Percentiles rank a stretch among this genome's conserved stretches.
phyloP scores from a whole-genome alignment of 2,113 vertebrate genomes.

The Pseudolaguvia tuberculata region DNA sequence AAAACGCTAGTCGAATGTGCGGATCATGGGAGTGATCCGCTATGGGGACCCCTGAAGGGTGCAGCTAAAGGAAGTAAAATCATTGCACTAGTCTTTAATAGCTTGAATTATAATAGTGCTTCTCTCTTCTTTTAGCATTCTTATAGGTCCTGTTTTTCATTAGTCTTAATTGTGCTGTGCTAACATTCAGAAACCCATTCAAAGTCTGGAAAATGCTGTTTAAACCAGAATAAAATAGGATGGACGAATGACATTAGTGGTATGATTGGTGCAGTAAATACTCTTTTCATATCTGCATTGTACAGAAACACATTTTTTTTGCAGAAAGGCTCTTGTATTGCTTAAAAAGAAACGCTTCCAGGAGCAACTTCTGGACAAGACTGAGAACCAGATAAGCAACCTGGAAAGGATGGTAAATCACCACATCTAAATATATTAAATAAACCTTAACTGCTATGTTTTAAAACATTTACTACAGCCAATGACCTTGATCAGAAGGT shows the following conservation, averaged over 20 bases:
- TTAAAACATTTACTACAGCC: not conserved
- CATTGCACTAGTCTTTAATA: not conserved
- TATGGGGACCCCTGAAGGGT: too few relatives aligned
- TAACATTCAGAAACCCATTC: not conserved
- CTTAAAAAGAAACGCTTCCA: slow-evolving; percentile 94
- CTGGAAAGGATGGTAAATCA: slow-evolving; percentile 86
- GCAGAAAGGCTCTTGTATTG: slow-evolving; percentile 83
- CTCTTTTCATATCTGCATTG: not conserved
- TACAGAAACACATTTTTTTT: slow-evolving; percentile 6
- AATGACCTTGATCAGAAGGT: not conserved
- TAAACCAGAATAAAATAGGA: not conserved
- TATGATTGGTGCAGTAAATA: too few relatives aligned
- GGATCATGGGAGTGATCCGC: too few relatives aligned
- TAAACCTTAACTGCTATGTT: not conserved
- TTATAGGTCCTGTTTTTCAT: not conserved
- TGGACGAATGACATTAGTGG: not conserved
- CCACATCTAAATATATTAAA: not conserved
- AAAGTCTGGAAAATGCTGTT: not conserved
- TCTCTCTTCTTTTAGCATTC: not conserved
- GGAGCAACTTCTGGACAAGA: slow-evolving; percentile 88
- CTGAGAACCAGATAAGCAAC: slow-evolving; percentile 91
- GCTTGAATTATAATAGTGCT: not conserved
- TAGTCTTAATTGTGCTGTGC: not conserved
- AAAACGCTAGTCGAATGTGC: too few relatives aligned
- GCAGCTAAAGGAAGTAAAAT: too few relatives aligned